These are phyloP conservation scores for Erpetoichthys calabaricus DNA, from an alignment of 2,797 vertebrate species.

Conservation along the genomic window DNA sequence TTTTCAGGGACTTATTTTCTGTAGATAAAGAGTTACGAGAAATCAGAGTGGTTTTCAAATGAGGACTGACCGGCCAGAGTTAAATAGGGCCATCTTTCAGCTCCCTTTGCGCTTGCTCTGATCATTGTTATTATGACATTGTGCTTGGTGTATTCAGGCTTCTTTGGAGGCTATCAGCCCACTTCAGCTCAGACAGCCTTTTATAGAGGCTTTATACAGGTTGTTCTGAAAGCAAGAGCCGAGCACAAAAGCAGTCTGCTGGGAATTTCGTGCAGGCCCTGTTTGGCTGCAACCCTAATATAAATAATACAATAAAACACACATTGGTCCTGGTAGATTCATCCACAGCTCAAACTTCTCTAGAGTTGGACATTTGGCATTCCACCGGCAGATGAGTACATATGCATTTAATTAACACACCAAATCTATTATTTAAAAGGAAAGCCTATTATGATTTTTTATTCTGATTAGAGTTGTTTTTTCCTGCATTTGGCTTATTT, in stretches of 20 bases:
- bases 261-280: constrained; percentile 26
- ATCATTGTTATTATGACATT: constrained; percentile 42
- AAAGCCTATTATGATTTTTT: neutral
- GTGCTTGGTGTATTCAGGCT: constrained; percentile 46
- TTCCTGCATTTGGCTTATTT: too few relatives aligned
- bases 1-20: constrained; percentile 31
- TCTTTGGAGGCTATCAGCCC: constrained; percentile 38
- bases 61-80: constrained; percentile 25
- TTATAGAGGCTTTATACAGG: constrained; percentile 34
- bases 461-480: too few relatives aligned
- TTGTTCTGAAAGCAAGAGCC: constrained; percentile 38
- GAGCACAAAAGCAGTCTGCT: constrained; percentile 44
- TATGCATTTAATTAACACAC: constrained; percentile 8
- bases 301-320: constrained; percentile 49
- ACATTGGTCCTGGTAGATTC: constrained; percentile 27
- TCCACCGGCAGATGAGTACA: constrained; percentile 6
- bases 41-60: constrained; percentile 32
- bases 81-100: constrained; percentile 25
- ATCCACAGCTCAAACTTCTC: constrained; percentile 29
- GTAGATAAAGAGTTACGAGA: constrained; percentile 28
- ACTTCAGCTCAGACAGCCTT: constrained; percentile 42
- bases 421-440: constrained; percentile 11
- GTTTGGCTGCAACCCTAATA: constrained; percentile 34
- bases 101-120: constrained; percentile 28
- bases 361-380: constrained; percentile 5